phyloP scores from a whole-genome alignment of 2,113 vertebrate genomes.

The Seriola rivoliana region DNA sequence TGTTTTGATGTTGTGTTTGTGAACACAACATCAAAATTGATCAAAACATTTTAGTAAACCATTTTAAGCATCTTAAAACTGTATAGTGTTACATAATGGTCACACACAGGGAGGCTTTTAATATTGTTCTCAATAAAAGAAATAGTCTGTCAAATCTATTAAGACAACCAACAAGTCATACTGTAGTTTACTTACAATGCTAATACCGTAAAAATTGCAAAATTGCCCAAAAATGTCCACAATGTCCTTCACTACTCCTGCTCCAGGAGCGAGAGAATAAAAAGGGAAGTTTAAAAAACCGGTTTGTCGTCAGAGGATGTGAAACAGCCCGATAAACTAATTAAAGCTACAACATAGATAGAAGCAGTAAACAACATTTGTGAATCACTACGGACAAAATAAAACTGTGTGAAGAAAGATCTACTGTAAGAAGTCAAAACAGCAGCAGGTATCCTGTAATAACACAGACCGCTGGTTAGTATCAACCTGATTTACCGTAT shows the following conservation, averaged over 20 bases:
- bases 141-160: no score
- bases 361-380: conserved; percentile 3
- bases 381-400: neutral
- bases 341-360: conserved; percentile 3
- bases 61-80: no score
- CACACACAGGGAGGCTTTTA: no score
- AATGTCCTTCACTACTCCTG: neutral
- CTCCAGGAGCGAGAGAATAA: neutral
- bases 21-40: no score
- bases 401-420: conserved; percentile 29
- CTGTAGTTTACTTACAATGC: no score
- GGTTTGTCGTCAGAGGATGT: neutral
- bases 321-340: neutral
- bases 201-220: no score
- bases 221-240: no score
- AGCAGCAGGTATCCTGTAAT: conserved; percentile 4
- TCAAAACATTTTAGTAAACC: no score
- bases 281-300: neutral
- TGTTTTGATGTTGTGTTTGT: no score
- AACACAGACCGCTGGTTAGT: neutral
- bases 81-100: no score
- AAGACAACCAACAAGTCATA: no score
- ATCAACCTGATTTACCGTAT: conserved; percentile 13
- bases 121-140: no score
- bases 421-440: neutral